Base-by-base conservation (phyloP, 1,140 invertebrate genomes). In the Gonioctena quinquepunctata region DNA sequence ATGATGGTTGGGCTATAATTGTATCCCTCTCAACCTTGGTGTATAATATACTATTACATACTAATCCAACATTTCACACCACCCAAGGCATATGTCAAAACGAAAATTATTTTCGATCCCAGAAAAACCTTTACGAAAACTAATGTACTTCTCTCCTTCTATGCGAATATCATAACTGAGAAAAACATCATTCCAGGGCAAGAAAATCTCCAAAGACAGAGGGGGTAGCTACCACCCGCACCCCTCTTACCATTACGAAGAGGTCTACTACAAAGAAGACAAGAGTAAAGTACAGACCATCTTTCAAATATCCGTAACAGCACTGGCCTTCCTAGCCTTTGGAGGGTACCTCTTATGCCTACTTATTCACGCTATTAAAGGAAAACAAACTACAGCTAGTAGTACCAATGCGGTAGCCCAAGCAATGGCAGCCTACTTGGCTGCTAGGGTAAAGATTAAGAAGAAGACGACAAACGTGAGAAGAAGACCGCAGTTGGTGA, bases 291-390 rank as follows among this genome's bases (percentile, higher is more conserved):
- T 90, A 67, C 90, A 88, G 60, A 90, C 87, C 77, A 87, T 91
- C 72, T 91, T 94, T 74, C 89, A 92, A 56, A 83, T 91, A 19
- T 89, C 91, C 0, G 85, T 94, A 3, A 93, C 92, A 0, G 88
- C 91, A 0, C 80, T 93, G 13, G 89, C 92, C 0, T 93, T 94
- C 80, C 79, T 93, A 2, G 92, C 92, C 0, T 93, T 93, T 73
- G 92, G 91, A 7, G 92, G 92, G 5, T 93, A 93, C 79, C 80
- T 94, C 8, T 78, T 94, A 0, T 91, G 90, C 76, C 82, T 94
- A 1, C 89, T 93, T 33, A 89, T 92, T 2, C 88, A 89, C 69
- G 89, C 90, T 0, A 87, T 93, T 5, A 90, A 88, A 75, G 85
- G 85, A 82, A 82, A 85, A 86, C 74, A 81, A 63, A 80, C 80